Evolutionary conservation across 2,888 invertebrate species (phyloP), one percentile per base, ranked within the genome.

Genomic region (Cyaniris semiargus): DNA sequence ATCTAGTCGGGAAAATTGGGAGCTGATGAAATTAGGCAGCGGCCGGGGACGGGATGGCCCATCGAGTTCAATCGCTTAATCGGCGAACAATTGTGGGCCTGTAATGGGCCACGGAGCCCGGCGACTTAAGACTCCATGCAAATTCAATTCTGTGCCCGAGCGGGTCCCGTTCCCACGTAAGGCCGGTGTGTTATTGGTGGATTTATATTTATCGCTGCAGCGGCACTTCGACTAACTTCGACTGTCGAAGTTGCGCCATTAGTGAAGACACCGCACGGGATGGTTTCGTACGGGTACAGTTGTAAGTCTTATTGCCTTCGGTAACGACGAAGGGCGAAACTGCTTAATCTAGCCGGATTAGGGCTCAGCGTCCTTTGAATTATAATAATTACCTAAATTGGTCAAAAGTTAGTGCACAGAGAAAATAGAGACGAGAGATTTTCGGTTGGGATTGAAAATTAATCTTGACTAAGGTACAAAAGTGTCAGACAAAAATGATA

Each of bases 241-340:
- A 90, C 92, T 92, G 94, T 93, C 93, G 93, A 94, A 93, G 89
- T 94, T 94, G 86, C 87, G 91, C 94, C 93, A 93, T 94, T 94
- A 94, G 93, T 87, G 92, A 93, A 92, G 90, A 93, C 93, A 92
- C 94, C 90, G 93, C 90, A 94, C 93, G 90, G 92, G 89, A 93
- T 92, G 92, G 94, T 93, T 92, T 91, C 91, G 89, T 91, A 90
- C 90, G 89, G 93, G 88, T 86, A 88, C 90, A 93, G 91, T 92
- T 92, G 92, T 93, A 92, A 94, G 93, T 93, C 94, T 93, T 94
- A 93, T 93, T 92, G 92, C 93, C 92, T 92, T 93, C 89, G 88
- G 90, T 91, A 89, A 87, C 86, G 84, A 84, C 86, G 84, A 86
- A 90, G 89, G 90, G 89, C 88, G 88, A 87, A 87, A 90, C 92